phyloP scores from a whole-genome alignment of 2,113 vertebrate species.

The Atractosteus spatula region DNA sequence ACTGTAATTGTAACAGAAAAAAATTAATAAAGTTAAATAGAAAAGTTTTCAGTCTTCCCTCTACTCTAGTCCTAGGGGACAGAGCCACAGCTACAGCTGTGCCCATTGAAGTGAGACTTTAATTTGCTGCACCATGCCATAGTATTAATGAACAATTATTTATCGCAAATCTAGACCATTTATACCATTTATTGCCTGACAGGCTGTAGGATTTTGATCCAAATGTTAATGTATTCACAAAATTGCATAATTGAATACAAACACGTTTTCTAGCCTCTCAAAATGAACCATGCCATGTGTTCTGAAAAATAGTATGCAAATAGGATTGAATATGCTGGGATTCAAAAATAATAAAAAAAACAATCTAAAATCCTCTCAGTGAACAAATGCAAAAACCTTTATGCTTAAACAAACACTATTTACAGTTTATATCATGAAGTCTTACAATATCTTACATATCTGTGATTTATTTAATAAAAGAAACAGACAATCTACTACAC shows the following conservation, averaged over 20 bases:
- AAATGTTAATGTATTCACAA: constrained; percentile 85
- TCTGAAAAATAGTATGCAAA: constrained; percentile 46
- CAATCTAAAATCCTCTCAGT: too few relatives aligned
- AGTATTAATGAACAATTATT: constrained; percentile 88
- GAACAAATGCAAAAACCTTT: too few relatives aligned
- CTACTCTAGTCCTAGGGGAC: constrained; percentile 6
- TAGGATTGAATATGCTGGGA: constrained; percentile 3
- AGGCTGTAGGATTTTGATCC: constrained; percentile 80
- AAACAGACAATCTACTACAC: too few relatives aligned
- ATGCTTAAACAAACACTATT: too few relatives aligned
- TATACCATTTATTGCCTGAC: constrained; percentile 79
- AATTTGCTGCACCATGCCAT: constrained; percentile 78
- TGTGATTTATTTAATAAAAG: too few relatives aligned
- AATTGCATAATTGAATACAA: constrained; percentile 72
- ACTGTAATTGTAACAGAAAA: too few relatives aligned
- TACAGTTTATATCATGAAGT: too few relatives aligned
- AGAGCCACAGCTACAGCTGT: constrained; percentile 58
- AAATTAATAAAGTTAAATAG: too few relatives aligned
- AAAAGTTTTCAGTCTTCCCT: neutral
- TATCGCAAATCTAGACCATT: constrained; percentile 83
- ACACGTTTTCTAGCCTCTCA: constrained; percentile 57
- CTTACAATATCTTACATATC: too few relatives aligned
- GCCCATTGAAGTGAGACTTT: constrained; percentile 75
- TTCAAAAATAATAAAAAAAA: too few relatives aligned
- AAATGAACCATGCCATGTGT: constrained; percentile 59